phyloP scores from a whole-genome alignment of 2,888 invertebrate species.

The Brassicogethes aeneus region DNA sequence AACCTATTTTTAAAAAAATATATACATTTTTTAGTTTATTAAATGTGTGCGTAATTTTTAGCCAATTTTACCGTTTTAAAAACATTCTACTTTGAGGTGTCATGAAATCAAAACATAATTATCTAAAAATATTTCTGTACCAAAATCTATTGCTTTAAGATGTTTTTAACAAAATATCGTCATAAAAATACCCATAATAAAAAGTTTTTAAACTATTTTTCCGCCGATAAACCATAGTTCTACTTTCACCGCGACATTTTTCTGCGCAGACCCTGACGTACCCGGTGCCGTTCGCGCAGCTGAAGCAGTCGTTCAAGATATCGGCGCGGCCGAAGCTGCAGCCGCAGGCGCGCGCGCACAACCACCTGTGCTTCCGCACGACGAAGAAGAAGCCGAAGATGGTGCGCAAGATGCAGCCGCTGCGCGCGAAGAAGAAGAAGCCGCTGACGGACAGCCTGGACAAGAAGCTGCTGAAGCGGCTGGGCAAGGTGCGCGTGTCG shows the following conservation, averaged over 20 bases:
- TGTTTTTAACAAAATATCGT: no score
- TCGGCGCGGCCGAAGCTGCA: neutral
- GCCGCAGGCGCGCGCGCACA: slow-evolving; percentile 3
- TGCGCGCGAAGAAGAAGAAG: slow-evolving; percentile 10
- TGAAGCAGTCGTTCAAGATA: neutral
- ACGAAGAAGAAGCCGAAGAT: slow-evolving; percentile 11
- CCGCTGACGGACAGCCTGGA: slow-evolving; percentile 50
- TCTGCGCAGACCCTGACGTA: neutral
- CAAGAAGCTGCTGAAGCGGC: slow-evolving; percentile 51
- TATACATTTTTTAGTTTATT: neutral
- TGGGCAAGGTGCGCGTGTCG: slow-evolving; percentile 45
- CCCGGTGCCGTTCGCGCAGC: slow-evolving; percentile 10
- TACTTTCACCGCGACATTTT: no score
- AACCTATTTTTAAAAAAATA: no score
- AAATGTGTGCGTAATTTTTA: neutral
- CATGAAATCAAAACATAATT: no score
- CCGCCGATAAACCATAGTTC: no score
- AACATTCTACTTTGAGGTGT: no score
- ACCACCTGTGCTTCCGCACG: slow-evolving; percentile 7
- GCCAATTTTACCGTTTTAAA: no score
- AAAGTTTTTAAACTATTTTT: no score
- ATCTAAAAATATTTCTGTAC: no score
- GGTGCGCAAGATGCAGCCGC: slow-evolving; percentile 13
- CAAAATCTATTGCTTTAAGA: no score
- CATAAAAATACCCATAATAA: no score